A percentile compares a stretch with the other conserved stretches of the same genome.
These are phyloP conservation scores for Gadopsis bispinosus DNA, from an alignment of 2,797 vertebrate species.

Conservation along the genomic window DNA sequence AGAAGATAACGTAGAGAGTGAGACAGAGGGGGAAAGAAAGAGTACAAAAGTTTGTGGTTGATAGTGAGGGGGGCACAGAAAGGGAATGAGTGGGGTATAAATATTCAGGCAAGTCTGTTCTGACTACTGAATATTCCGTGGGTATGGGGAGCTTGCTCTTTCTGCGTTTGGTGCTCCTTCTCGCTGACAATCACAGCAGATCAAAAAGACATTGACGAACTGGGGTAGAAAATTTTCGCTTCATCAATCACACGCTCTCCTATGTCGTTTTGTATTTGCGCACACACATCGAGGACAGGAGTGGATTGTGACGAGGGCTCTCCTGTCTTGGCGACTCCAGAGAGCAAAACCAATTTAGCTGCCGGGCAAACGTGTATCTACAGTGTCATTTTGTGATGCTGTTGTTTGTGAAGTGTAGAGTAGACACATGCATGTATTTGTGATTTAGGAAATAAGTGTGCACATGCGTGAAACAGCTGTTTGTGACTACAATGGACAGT, in stretches of 20 bases:
- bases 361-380: conserved; percentile 36
- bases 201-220: conserved; percentile 73
- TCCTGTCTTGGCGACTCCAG: conserved; percentile 58
- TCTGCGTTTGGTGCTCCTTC: conserved; percentile 54
- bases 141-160: conserved; percentile 54
- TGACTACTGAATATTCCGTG: conserved; percentile 64
- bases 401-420: not conserved
- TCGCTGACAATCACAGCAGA: conserved; percentile 60
- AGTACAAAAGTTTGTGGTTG: conserved; percentile 42
- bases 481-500: conserved; percentile 33
- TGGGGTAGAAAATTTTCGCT: conserved; percentile 58
- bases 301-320: conserved; percentile 46
- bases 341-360: conserved; percentile 68
- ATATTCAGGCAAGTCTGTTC: conserved; percentile 65
- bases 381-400: conserved; percentile 11
- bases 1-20: conserved; percentile 45
- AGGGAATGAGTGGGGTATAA: conserved; percentile 52
- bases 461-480: conserved; percentile 38
- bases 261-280: conserved; percentile 62
- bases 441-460: not conserved
- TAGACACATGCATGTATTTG: not conserved
- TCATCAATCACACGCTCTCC: conserved; percentile 69
- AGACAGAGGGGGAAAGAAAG: conserved; percentile 20
- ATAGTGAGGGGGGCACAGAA: conserved; percentile 29
- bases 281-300: conserved; percentile 43